Evolutionary conservation across 1,140 invertebrate species (phyloP), one percentile per base, ranked within the genome.

Genomic region (Drosophila fuyamai): DNA sequence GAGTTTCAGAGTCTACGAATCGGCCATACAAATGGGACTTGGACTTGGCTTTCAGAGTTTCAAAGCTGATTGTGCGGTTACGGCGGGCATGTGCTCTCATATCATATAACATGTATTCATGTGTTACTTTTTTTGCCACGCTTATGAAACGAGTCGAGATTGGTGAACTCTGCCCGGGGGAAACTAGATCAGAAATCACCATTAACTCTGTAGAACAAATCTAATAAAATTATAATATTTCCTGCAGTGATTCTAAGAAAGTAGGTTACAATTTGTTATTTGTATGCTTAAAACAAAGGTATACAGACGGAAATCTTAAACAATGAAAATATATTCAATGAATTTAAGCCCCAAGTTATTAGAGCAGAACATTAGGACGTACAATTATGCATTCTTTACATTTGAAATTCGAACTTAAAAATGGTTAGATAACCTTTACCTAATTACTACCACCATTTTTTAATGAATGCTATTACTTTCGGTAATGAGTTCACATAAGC

Each of bases 41-140:
- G 70, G 54, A 29, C 60, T 47, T 44, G 70, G 54, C 43, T 40
- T 58, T 60, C 5, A 40, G 58, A 48, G 56, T 32, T 41, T 56
- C 18, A 13, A 7, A 38, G 48, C 16, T 3, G 40, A 57, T 41
- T 41, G 10, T 70, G 51, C 66, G 51, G 65, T 43, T 48, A 10
- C 16, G 14, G 16, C 7, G 48, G 48, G n/a, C 29, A 16, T 57
- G 23, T 70, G 67, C 65, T 70, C 43, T 55, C 44, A 62, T 57
- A 58, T 58, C 51, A n/a, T n/a, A n/a, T 40, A 71, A 71, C 68
- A 71, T 71, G 68, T 71, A 65, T 71, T 70, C 48, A 36, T 32
- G 16, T 70, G 48, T 70, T 70, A 44, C 35, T 56, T 35, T 54
- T 55, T 55, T 27, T 47, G 48, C 53, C 14, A 13, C 27, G 16